These are phyloP conservation scores for Spondyliosoma cantharus DNA, from an alignment of 2,797 vertebrate species.

Conservation along the genomic window DNA sequence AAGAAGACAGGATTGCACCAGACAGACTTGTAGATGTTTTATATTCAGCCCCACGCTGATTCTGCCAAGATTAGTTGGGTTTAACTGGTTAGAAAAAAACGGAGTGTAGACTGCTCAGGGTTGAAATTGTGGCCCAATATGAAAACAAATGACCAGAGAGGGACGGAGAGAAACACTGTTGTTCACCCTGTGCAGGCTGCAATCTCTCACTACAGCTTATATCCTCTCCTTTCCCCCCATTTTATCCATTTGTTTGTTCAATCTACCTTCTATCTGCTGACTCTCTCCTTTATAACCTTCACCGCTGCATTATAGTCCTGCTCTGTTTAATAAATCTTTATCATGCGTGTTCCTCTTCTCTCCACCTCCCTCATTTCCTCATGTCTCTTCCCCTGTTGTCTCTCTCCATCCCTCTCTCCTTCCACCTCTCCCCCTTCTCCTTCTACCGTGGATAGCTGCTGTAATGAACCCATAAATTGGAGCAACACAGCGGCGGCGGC, in stretches of 20 bases:
- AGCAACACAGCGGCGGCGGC: slow-evolving; percentile 84
- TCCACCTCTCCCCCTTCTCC: slow-evolving; percentile 52
- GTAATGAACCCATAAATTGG: slow-evolving; percentile 89
- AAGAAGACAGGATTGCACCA: neutral
- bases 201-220: slow-evolving; percentile 26
- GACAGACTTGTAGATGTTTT: neutral
- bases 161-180: slow-evolving; percentile 38
- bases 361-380: slow-evolving; percentile 57
- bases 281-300: slow-evolving; percentile 52
- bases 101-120: slow-evolving; percentile 11
- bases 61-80: slow-evolving; percentile 5
- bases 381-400: slow-evolving; percentile 56
- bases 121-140: slow-evolving; percentile 24
- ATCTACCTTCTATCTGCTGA: slow-evolving; percentile 29
- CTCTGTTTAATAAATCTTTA: slow-evolving; percentile 72
- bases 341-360: slow-evolving; percentile 43
- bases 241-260: slow-evolving; percentile 35
- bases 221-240: slow-evolving; percentile 14
- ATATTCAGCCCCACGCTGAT: neutral
- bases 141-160: slow-evolving; percentile 40
- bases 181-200: slow-evolving; percentile 17
- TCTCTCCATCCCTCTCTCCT: slow-evolving; percentile 58
- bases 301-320: slow-evolving; percentile 53
- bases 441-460: slow-evolving; percentile 73
- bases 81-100: slow-evolving; percentile 23